Base-by-base conservation (phyloP, 2,888 invertebrate genomes). In the Clepsis dumicolana region DNA sequence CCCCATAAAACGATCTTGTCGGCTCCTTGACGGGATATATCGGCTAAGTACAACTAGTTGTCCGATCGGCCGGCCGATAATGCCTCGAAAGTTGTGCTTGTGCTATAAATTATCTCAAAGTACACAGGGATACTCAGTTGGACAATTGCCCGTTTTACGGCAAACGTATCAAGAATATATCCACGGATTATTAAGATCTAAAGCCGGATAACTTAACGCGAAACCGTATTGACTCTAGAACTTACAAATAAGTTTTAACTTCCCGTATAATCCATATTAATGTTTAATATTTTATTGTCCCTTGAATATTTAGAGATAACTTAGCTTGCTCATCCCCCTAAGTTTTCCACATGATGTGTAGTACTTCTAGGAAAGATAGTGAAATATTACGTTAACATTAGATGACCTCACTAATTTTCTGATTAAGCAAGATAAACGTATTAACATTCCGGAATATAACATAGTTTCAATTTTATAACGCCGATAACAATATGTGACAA, bases 1-100 rank as follows among this genome's bases (percentile, higher is more conserved):
- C 38, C 73, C 73, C 70, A 70, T 72, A 75, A 73, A 71, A 62
- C 74, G 81, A 80, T 83, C 79, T 78, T 77, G 80, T 79, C 78
- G 75, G 75, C 63, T 64, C 60, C 70, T 73, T 75, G 77, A 74
- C 77, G 79, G 67, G 67, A 78, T 77, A 77, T 79, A 68, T 68
- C 68, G 68, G 63, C 59, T 68, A 64, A 68, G 57, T 59, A 64
- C 57, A 57, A 57, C 68, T 52, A 50, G 57, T 68, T 64, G 68
- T 63, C 63, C 52, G 68, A 68, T 68, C 59, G 41, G 52, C 41
- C 52, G 68, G 44, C 16, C 25, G 68, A 68, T 68, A 68, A 56
- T 35, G 68, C 63, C 68, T 63, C 44, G 68, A 68, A 68, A 68
- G 68, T 68, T 68, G 68, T 64, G 68, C 68, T 64, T 59, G 62